phyloP scores from a whole-genome alignment of 2,888 invertebrate genomes.

The Lycia hirtaria region DNA sequence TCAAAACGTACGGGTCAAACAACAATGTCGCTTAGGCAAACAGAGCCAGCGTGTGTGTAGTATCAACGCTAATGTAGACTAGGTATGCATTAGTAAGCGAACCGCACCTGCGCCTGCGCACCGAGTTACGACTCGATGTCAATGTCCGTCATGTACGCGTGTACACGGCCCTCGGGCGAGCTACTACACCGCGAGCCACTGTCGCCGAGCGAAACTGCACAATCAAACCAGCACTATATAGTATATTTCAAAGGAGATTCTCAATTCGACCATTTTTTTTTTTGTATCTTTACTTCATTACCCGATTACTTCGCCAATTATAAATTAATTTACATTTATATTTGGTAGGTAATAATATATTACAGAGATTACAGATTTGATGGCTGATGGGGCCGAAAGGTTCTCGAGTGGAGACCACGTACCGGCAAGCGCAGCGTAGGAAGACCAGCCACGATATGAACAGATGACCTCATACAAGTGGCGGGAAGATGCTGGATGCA shows the following conservation, averaged over 20 bases:
- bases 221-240: not conserved
- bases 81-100: constrained; percentile 59
- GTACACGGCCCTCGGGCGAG: constrained; percentile 42
- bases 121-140: constrained; percentile 64
- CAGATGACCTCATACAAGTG: too few relatives aligned
- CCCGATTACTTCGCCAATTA: too few relatives aligned
- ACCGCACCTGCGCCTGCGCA: constrained; percentile 76
- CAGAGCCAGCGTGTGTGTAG: constrained; percentile 2
- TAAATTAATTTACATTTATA: too few relatives aligned
- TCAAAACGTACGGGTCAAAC: not conserved
- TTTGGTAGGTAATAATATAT: too few relatives aligned
- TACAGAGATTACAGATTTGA: too few relatives aligned
- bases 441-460: too few relatives aligned
- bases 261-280: not conserved
- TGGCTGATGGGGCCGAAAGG: too few relatives aligned
- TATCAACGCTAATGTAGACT: constrained; percentile 45
- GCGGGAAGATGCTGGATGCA: too few relatives aligned
- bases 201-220: constrained; percentile 18
- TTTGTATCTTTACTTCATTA: too few relatives aligned
- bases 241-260: not conserved
- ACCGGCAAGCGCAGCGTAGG: too few relatives aligned
- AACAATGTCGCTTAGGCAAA: not conserved
- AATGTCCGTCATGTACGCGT: constrained; percentile 77
- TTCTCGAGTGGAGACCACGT: too few relatives aligned
- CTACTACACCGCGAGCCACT: constrained; percentile 38